phyloP scores from a whole-genome alignment of 2,113 vertebrate genomes.

The Corythornis cristatus region DNA sequence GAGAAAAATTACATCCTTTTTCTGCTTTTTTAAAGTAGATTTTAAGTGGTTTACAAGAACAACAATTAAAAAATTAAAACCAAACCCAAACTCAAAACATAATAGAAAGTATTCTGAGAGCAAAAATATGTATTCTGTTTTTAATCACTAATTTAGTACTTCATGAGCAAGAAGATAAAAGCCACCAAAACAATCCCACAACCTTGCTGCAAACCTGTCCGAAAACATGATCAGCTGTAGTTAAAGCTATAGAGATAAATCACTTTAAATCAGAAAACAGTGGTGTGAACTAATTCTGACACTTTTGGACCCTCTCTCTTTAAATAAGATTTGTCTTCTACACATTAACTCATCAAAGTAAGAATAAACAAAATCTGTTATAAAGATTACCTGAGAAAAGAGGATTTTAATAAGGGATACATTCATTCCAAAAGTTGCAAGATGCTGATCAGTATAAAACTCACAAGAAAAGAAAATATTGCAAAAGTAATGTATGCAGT shows the following conservation, averaged over 20 bases:
- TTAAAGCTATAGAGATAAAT: not conserved
- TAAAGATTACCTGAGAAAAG: not conserved
- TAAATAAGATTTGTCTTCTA: not conserved
- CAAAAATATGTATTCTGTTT: not conserved
- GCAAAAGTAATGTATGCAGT: not conserved
- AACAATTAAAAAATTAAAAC: not conserved
- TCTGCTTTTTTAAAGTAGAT: constrained; percentile 8
- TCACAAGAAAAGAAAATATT: not conserved
- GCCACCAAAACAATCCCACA: not conserved
- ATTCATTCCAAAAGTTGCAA: not conserved
- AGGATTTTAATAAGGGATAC: not conserved
- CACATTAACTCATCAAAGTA: not conserved
- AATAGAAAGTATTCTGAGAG: not conserved
- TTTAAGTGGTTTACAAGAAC: not conserved
- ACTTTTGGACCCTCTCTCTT: not conserved
- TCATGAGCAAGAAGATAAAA: constrained; percentile 17
- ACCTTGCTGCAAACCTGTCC: not conserved
- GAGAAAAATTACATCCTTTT: not conserved
- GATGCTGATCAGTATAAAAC: not conserved
- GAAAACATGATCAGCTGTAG: not conserved
- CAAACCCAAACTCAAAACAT: not conserved
- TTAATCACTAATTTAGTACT: not conserved
- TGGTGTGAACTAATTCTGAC: not conserved
- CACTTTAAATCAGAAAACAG: not conserved
- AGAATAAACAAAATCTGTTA: not conserved